phyloP scores from a whole-genome alignment of 2,888 invertebrate genomes.

The Sympetrum striolatum region DNA sequence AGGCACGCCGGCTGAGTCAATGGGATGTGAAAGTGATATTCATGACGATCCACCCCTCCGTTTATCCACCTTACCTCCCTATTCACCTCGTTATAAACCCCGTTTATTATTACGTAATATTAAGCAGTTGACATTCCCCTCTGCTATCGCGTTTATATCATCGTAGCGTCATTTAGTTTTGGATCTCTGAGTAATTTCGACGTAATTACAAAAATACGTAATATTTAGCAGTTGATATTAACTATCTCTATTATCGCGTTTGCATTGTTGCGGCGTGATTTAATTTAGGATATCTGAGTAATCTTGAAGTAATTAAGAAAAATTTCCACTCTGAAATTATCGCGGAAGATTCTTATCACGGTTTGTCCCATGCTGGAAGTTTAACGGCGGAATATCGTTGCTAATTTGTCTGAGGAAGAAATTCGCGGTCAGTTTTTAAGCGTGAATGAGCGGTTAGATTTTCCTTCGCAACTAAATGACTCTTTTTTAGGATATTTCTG shows the following conservation, averaged over 20 bases:
- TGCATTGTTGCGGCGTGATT: neutral
- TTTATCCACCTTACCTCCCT: neutral
- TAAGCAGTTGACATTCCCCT: neutral
- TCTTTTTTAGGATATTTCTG: no score
- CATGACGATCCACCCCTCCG: neutral
- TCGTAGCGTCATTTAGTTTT: neutral
- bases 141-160: neutral
- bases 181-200: neutral
- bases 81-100: neutral
- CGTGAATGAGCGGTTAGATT: no score
- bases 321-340: neutral
- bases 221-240: neutral
- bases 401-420: neutral
- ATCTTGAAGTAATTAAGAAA: neutral
- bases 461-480: no score
- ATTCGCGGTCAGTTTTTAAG: no score
- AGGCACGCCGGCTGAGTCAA: neutral
- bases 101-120: neutral
- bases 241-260: no score
- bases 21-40: slow-evolving; percentile 40
- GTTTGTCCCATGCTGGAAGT: no score
- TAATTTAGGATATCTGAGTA: neutral
- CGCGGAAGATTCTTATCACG: neutral
- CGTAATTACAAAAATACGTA: neutral
- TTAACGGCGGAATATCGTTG: no score